Base-by-base conservation (phyloP, 2,888 invertebrate species). In the Caenorhabditis zanzibari region DNA sequence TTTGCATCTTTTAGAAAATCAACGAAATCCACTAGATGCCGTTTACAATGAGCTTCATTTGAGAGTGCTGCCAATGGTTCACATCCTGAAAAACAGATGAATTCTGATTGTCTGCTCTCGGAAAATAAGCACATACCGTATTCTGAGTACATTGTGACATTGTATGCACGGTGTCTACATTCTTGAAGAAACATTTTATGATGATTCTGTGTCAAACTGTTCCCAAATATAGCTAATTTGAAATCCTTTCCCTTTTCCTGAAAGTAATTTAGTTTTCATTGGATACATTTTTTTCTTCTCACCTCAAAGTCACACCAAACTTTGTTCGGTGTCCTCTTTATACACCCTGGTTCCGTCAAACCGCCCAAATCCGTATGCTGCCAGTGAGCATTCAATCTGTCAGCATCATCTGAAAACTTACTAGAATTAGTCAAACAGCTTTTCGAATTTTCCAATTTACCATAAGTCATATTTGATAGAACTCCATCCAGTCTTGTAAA, bases 211-310 rank as follows among this genome's bases (percentile, higher is more conserved):
- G 72, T 56, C 24, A 71, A 81, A 68, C 85, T 85, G 64, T 86
- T 86, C 16, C 86, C 86, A 12, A 86, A 64, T 12, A 86, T 61
- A 4, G 66, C 75, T 16, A 77, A 24, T 63, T 77, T 77, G 61
- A 68, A 76, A 9, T 73, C 73, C 22, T 64, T 75, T 12, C 75
- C 75, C 4, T 66, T 76, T 19, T 58, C 71, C 68, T 52, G 54
- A 38, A 59, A n/a, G 22, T 0, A 9, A 38, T n/a, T n/a, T n/a
- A n/a, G n/a, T n/a, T n/a, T n/a, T n/a, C n/a, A n/a, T n/a, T n/a
- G n/a, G n/a, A n/a, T n/a, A n/a, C n/a, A n/a, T n/a, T n/a, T n/a
- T n/a, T n/a, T 38, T 24, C 14, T n/a, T 24, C 3, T 28, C 16
- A 68, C 75, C 47, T 59, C 58, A 19, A 41, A 76, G 22, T 76